phyloP scores from a whole-genome alignment of 1,140 invertebrate species.

The Andricus grossulariae region DNA sequence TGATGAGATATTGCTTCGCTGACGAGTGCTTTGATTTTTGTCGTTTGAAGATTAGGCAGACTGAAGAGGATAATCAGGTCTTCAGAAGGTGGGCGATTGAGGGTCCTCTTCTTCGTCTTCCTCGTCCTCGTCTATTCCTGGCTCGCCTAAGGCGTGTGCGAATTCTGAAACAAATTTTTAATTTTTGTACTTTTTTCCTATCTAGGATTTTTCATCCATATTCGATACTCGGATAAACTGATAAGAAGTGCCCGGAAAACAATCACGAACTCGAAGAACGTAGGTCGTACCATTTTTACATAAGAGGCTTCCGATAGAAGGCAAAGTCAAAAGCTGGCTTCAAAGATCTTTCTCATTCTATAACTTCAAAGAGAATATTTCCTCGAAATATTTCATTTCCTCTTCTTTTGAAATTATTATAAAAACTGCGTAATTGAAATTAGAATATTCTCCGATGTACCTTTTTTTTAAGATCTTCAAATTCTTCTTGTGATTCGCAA shows the following conservation, averaged over 20 bases:
- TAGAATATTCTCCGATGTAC: too few relatives aligned
- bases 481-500: too few relatives aligned
- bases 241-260: background rate
- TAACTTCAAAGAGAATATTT: background rate
- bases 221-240: background rate
- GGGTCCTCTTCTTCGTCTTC: constrained; percentile 86
- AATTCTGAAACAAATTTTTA: constrained; percentile 81
- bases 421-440: too few relatives aligned
- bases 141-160: constrained; percentile 88
- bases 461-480: too few relatives aligned
- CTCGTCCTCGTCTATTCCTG: constrained; percentile 84
- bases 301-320: background rate
- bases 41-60: constrained; percentile 1
- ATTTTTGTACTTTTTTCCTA: constrained; percentile 10
- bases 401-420: too few relatives aligned
- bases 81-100: constrained; percentile 66
- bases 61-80: constrained; percentile 40
- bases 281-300: constrained; percentile 1
- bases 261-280: constrained; percentile 24
- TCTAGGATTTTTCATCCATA: background rate
- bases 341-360: background rate
- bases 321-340: background rate
- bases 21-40: background rate
- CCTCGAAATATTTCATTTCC: background rate
- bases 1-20: background rate